Percentiles rank a stretch among this genome's conserved stretches.
phyloP scores from a whole-genome alignment of 2,888 invertebrate genomes.

The Cotesia congregata region DNA sequence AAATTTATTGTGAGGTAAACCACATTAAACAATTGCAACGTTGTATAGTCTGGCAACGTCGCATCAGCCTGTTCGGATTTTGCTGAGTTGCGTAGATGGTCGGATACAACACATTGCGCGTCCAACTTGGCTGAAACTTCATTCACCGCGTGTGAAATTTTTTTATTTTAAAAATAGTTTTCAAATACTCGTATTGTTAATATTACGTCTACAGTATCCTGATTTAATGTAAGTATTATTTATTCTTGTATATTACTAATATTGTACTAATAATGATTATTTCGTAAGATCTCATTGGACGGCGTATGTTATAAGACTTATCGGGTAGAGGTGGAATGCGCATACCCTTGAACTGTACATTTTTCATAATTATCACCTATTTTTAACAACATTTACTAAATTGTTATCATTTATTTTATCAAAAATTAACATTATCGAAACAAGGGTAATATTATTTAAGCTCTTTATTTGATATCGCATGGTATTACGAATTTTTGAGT shows the following conservation, averaged over 20 bases:
- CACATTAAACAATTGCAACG: conserved; percentile 10
- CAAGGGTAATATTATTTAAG: background rate
- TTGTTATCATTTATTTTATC: background rate
- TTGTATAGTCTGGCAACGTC: conserved; percentile 34
- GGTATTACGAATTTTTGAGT: background rate
- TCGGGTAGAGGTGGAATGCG: background rate
- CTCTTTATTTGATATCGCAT: background rate
- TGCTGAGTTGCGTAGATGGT: conserved; percentile 37
- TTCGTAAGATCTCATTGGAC: background rate
- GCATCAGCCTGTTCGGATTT: conserved; percentile 31
- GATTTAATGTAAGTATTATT: conserved; percentile 18
- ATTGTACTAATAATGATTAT: background rate
- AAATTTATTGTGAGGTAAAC: background rate
- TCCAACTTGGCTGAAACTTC: conserved; percentile 32
- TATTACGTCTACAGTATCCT: background rate
- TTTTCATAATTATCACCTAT: background rate
- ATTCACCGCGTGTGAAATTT: background rate
- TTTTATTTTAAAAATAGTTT: conserved; percentile 14
- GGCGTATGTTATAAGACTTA: background rate
- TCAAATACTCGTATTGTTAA: conserved; percentile 20
- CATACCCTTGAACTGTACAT: background rate
- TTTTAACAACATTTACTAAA: background rate
- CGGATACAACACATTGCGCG: conserved; percentile 30
- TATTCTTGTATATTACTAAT: background rate
- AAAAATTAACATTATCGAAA: background rate